Evolutionary conservation across 2,113 vertebrate genomes (phyloP), one percentile per base, ranked within the genome.

Genomic region (Forbesichthys papilliferus): DNA sequence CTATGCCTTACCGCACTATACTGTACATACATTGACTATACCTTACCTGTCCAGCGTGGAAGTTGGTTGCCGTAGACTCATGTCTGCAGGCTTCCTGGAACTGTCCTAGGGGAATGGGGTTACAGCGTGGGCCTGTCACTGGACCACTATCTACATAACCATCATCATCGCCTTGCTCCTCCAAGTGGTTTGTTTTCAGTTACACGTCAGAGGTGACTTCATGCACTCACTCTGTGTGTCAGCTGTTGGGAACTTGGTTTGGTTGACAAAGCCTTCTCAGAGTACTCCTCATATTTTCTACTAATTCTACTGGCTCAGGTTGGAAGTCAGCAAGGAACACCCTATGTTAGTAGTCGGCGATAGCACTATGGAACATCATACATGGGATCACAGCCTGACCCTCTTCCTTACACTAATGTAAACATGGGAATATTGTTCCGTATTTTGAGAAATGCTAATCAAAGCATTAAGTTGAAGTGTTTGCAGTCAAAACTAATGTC

Each of bases 41-140:
- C 16, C 16, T 16, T 91, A 94, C 93, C 93, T 94, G 89, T 94
- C 92, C 84, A 92, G 89, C 0, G 93, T 90, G 3, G 91, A 93
- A 71, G 91, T 84, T 27, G 91, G 92, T 0, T 89, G 90, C 63
- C 91, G 90, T 64, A 93, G 71, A 77, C 88, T 94, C 92, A 93
- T 93, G 78, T 73, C 87, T 85, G 84, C 83, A 65, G 75, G 73
- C 82, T 80, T 79, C 70, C 86, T 74, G 82, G 68, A 3, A 3
- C 56, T 20, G 56, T 58, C 78, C 87, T 81, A 76, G 74, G 72
- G 71, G 67, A 76, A 74, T 11, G 73, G 64, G 82, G 78, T 86
- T 61, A 69, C 75, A 51, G 46, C 18, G 1, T 4, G 71, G 78
- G 70, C 27, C 78, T 47, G 83, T 89, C 81, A 79, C 77, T 80